Evolutionary conservation across 2,888 invertebrate genomes (phyloP), one percentile per base, ranked within the genome.

Genomic region (Stegana nigrithorax): DNA sequence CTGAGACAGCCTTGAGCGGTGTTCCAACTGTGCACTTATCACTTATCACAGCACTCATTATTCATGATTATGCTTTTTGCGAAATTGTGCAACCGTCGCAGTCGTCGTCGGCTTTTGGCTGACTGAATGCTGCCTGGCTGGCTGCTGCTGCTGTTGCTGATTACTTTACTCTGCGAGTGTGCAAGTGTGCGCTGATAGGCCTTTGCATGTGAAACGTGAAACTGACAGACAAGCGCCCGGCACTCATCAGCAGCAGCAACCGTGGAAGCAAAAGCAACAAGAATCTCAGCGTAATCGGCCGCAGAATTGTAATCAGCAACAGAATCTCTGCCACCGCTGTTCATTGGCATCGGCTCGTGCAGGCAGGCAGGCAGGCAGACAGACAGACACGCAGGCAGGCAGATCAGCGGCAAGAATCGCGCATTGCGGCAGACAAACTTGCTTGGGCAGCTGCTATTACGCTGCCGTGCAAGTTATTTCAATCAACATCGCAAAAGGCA

Each of bases 11-110:
- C 21, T 5, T 51, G 14, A 23, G 10, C n/a, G n/a, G 36, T 29
- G 63, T 65, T 69, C 45, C 75, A 59, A 76, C 60, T 50, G 75
- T 73, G 69, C 64, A 69, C 57, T 75, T 73, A 68, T 72, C 71
- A 78, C 73, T 70, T 75, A 72, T 72, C 75, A 72, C 70, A 79
- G 62, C 73, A 73, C 80, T 82, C 82, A 83, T 82, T 83, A 83
- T 82, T 81, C 76, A 72, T 81, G 75, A 82, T 82, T 82, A 83
- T 81, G 82, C 73, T 79, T 80, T 78, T 77, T 80, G 82, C 78
- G 71, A 82, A 82, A 80, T 80, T 83, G 82, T 81, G 80, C 81
- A 79, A 81, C 74, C 73, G 71, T 63, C 73, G 26, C 26, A 10
- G 42, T 2, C 45, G 21, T 8, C 44, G 4, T n/a, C n/a, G n/a